Evolutionary conservation across 2,797 vertebrate species (phyloP).

Genomic region (Leptoclinus maculatus): DNA sequence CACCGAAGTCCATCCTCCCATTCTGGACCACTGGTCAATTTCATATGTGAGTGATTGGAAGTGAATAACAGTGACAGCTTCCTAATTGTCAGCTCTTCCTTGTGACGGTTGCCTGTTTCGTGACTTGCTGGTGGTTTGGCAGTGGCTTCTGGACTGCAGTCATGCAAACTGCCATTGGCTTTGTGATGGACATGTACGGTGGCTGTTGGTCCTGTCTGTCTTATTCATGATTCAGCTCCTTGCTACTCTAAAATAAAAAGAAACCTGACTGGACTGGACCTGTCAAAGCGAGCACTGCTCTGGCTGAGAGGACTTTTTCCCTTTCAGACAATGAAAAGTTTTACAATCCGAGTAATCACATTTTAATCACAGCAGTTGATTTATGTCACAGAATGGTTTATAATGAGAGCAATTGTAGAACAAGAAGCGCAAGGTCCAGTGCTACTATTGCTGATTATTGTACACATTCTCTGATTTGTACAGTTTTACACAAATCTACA

Average conservation of each 20-base stretch:
- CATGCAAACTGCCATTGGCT: conserved; percentile 33
- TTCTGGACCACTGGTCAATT: conserved; percentile 34
- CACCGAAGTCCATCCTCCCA: conserved; percentile 20
- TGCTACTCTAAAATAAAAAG: conserved; percentile 18
- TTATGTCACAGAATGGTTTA: background rate
- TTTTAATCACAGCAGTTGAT: background rate
- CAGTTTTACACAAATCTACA: background rate
- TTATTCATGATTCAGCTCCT: conserved; percentile 46
- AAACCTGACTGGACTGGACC: background rate
- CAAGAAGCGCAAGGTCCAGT: background rate
- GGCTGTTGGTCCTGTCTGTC: conserved; percentile 37
- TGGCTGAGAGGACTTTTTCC: background rate
- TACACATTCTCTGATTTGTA: background rate
- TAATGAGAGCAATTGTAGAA: background rate
- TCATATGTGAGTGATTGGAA: conserved; percentile 36
- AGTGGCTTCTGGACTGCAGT: conserved; percentile 35
- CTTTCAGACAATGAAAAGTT: background rate
- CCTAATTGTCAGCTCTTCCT: conserved; percentile 55
- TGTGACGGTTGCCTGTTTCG: conserved; percentile 31
- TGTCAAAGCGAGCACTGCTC: conserved; percentile 26
- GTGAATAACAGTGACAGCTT: conserved; percentile 46
- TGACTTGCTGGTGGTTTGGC: conserved; percentile 31
- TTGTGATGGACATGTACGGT: conserved; percentile 54
- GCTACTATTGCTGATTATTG: no score
- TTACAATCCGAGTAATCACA: background rate